A percentile compares a stretch with the other conserved stretches of the same genome.
Evolutionary conservation across 2,113 vertebrate genomes (phyloP).

Genomic region (Pluvialis apricaria): DNA sequence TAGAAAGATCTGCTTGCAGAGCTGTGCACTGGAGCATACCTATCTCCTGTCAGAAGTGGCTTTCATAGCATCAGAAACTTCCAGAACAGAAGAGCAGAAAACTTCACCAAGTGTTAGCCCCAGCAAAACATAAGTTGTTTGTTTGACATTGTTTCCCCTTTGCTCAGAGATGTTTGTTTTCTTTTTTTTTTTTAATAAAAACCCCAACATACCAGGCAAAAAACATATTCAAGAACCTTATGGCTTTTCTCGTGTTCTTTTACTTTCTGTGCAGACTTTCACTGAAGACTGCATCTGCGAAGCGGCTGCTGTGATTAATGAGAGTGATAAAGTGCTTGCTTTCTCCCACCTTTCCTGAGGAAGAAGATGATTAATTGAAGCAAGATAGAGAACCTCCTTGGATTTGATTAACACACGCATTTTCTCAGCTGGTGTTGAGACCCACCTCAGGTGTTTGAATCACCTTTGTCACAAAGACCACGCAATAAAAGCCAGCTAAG

Average conservation of each 20-base stretch:
- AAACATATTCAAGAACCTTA: neutral
- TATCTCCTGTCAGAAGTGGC: neutral
- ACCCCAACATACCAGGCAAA: neutral
- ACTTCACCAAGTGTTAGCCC: neutral
- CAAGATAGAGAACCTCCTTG: neutral
- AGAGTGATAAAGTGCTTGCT: neutral
- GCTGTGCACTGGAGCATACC: neutral
- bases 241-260: neutral
- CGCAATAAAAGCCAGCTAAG: neutral
- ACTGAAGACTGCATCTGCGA: neutral
- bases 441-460: neutral
- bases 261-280: neutral
- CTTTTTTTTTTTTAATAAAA: neutral
- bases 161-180: neutral
- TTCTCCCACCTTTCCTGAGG: neutral
- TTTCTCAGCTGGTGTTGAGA: neutral
- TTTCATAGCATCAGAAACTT: neutral
- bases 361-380: neutral
- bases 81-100: neutral
- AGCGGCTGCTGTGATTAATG: conserved; percentile 39
- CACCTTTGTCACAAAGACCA: neutral
- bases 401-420: neutral
- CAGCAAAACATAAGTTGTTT: neutral
- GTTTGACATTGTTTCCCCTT: neutral
- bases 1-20: neutral